Percentiles rank a stretch among this genome's conserved stretches.
Conservation (phyloP, 2,113 vertebrate species). For the Climacteris rufus region DNA sequence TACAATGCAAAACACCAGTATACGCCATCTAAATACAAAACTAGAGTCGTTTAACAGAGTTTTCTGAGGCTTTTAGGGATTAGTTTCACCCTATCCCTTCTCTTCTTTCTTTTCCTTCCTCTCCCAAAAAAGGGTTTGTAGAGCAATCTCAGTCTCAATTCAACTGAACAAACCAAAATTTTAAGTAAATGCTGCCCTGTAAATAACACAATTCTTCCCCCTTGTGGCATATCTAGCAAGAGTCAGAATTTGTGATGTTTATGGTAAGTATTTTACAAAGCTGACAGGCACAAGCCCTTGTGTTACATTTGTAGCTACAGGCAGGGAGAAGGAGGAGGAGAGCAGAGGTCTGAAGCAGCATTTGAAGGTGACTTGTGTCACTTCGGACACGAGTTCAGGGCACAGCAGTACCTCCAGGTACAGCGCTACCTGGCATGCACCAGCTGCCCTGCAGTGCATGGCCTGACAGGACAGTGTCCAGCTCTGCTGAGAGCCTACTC, state of each 20-base stretch:
- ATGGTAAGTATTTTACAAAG: not conserved
- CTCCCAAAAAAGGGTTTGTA: not conserved
- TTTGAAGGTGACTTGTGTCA: not conserved
- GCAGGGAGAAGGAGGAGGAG: not conserved
- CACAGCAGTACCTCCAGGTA: not conserved
- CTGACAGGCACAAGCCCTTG: not conserved
- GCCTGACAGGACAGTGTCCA: not conserved
- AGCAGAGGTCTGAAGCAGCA: not conserved
- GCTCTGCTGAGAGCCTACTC: not conserved
- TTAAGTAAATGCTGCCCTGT: not conserved
- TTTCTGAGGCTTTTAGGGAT: not conserved
- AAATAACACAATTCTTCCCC: slow-evolving; percentile 24
- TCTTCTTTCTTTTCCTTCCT: not conserved
- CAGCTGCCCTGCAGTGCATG: accelerated
- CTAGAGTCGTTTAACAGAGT: not conserved
- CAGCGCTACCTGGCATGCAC: accelerated
- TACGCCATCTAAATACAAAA: not conserved
- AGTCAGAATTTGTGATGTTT: not conserved
- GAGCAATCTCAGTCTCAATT: not conserved
- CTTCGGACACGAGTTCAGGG: not conserved
- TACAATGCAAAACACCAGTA: not conserved
- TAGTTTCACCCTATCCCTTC: not conserved
- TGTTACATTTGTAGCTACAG: not conserved
- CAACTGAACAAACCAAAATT: not conserved
- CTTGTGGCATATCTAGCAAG: slow-evolving; percentile 19